Percentiles rank a stretch among this genome's conserved stretches.
phyloP scores from a whole-genome alignment of 2,113 vertebrate species.

The Mungos mungo region DNA sequence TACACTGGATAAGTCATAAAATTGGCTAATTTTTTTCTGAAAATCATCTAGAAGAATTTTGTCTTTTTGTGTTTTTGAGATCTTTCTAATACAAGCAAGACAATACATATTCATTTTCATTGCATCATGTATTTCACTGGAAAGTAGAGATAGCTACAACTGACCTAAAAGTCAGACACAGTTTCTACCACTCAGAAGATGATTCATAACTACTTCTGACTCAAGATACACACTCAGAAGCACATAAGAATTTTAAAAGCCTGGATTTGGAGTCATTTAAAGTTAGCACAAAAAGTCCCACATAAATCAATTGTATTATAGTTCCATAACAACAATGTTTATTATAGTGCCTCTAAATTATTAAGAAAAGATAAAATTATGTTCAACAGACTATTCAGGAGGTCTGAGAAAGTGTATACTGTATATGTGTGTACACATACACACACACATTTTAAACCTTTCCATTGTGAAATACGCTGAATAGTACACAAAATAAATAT shows the following conservation, averaged over 20 bases:
- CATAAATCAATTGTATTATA: conserved; percentile 28
- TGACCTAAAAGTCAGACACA: conserved; percentile 4
- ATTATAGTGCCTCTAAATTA: conserved; percentile 10
- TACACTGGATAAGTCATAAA: not conserved
- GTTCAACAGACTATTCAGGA: not conserved
- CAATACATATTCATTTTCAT: not conserved
- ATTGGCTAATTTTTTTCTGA: not conserved
- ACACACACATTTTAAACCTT: not conserved
- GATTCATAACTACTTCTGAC: conserved; percentile 5
- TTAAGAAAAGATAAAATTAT: conserved; percentile 41
- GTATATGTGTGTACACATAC: not conserved
- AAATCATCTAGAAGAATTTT: not conserved
- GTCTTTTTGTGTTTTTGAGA: not conserved
- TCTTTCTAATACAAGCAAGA: not conserved
- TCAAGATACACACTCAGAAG: not conserved
- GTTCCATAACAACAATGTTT: not conserved
- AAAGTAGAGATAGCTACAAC: not conserved
- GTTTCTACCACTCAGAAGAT: not conserved
- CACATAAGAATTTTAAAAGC: conserved; percentile 29
- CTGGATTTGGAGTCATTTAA: conserved; percentile 12
- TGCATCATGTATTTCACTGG: not conserved
- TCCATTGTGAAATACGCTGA: not conserved
- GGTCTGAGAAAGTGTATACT: not conserved
- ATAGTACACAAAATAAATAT: not conserved
- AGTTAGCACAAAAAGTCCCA: not conserved